Evolutionary conservation across 2,888 invertebrate genomes (phyloP), one percentile per base, ranked within the genome.

Genomic region (Oegoconia quadripuncta): DNA sequence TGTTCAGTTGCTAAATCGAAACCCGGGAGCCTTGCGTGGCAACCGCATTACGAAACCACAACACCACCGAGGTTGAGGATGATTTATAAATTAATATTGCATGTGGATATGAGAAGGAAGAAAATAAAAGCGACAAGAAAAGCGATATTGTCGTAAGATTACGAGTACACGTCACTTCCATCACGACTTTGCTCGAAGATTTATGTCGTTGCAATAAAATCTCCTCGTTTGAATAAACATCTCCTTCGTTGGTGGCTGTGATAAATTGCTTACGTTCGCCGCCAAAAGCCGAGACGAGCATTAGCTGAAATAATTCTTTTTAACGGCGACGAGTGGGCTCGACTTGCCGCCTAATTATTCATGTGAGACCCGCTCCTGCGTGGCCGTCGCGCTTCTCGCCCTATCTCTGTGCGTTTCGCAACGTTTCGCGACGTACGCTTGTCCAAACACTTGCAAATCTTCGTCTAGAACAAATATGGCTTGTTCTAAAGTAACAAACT

Each of bases 201-300:
- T 83, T 78, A 83, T 81, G 76, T 77, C 70, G 70, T 79, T 78
- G 77, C 80, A 81, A 84, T 83, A 81, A 83, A 82, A 83, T 79
- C 74, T 75, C 74, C 70, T 77, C 75, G 75, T 83, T 82, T 81
- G 84, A 83, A 84, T 84, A 83, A 84, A 83, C 81, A 84, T 81
- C 75, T 74, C 71, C 57, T 54, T 54, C 48, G 63, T 53, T 56
- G 64, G 65, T 63, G 62, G 65, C 71, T 67, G 80, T 84, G 80
- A 84, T 80, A 84, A 84, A 86, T 83, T 72, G 74, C 78, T 59
- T 42, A 57, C 64, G 66, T 61, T 71, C 63, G 62, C 68, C 72
- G 76, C 76, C 78, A 75, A 74, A 73, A 75, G 70, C 71, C 70
- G 71, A 70, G 73, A 70, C 66, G 71, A 71, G 66, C 76, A 77